These are phyloP conservation scores for Drosophila funebris DNA, from an alignment of 1,140 invertebrate genomes.

Conservation along the genomic window DNA sequence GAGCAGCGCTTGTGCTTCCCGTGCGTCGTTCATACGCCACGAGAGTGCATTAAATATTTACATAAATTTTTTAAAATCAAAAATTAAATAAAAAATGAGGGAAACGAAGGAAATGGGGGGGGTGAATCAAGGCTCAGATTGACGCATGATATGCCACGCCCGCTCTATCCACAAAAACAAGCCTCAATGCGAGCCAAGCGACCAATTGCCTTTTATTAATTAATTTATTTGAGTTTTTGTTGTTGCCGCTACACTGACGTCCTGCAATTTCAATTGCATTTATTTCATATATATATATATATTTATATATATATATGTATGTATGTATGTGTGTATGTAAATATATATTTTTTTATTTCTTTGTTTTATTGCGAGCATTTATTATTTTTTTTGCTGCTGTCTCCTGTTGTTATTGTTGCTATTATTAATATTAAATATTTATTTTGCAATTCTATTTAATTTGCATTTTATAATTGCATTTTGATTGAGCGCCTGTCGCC, in stretches of 20 bases:
- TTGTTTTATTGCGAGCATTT: conserved; percentile 33
- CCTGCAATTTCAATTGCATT: conserved; percentile 33
- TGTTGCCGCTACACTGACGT: conserved; percentile 15
- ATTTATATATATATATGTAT: no score
- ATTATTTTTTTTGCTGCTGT: conserved; percentile 17
- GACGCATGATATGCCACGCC: conserved; percentile 4
- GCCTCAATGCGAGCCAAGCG: conserved; percentile 11
- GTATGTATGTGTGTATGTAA: no score
- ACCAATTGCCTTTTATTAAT: conserved; percentile 72
- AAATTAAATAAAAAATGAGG: conserved; percentile 78
- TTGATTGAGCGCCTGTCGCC: conserved; percentile 50
- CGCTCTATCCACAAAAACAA: conserved; percentile 9
- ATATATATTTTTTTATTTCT: conserved; percentile 6
- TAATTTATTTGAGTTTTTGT: conserved; percentile 68
- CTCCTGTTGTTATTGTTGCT: conserved; percentile 35
- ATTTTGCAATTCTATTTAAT: conserved; percentile 79
- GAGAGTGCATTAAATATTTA: conserved; percentile 70
- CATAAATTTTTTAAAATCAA: conserved; percentile 62
- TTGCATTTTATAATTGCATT: conserved; percentile 78
- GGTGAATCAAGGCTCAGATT: conserved; percentile 3
- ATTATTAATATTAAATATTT: conserved; percentile 81
- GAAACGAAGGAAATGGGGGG: conserved; percentile 13
- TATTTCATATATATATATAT: conserved; percentile 22
- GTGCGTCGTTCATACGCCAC: conserved; percentile 14
- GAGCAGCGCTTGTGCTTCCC: background rate